Percentiles rank a stretch among this genome's conserved stretches.
Conservation (phyloP, 1,140 invertebrate species). For the Hylaeus anthracinus region DNA sequence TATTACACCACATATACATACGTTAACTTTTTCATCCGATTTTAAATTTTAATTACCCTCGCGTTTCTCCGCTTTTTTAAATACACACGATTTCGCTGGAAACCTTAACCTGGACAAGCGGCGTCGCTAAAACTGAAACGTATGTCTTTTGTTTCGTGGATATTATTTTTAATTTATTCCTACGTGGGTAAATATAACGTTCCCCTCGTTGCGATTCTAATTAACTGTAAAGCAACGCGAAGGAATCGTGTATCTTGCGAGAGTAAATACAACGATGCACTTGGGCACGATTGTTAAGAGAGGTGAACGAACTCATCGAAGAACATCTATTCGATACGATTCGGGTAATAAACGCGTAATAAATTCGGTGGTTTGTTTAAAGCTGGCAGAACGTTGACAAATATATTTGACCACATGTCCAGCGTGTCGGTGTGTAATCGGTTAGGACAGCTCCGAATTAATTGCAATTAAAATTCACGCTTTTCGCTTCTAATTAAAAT, state of each 20-base stretch:
- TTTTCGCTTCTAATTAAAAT: conserved; percentile 23
- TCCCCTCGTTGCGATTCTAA: neutral
- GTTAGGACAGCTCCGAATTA: neutral
- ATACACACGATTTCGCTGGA: neutral
- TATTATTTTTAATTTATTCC: neutral
- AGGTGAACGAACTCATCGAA: too few relatives aligned
- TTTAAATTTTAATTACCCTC: conserved; percentile 28
- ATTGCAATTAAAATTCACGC: conserved; percentile 12
- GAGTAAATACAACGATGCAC: too few relatives aligned
- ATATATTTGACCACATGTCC: neutral
- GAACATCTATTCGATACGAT: too few relatives aligned
- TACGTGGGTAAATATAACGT: neutral
- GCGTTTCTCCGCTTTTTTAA: neutral
- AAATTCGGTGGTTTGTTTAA: too few relatives aligned
- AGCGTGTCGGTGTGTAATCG: too few relatives aligned
- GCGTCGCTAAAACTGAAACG: neutral
- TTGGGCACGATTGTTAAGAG: too few relatives aligned
- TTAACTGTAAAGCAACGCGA: too few relatives aligned
- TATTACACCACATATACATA: conserved; percentile 34
- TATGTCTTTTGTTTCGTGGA: too few relatives aligned
- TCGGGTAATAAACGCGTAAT: too few relatives aligned
- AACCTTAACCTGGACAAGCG: neutral
- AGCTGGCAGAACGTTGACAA: neutral
- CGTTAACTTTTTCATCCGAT: neutral
- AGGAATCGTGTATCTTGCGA: too few relatives aligned